Conservation (phyloP, 2,888 invertebrate species). For the Peribatodes rhomboidaria region DNA sequence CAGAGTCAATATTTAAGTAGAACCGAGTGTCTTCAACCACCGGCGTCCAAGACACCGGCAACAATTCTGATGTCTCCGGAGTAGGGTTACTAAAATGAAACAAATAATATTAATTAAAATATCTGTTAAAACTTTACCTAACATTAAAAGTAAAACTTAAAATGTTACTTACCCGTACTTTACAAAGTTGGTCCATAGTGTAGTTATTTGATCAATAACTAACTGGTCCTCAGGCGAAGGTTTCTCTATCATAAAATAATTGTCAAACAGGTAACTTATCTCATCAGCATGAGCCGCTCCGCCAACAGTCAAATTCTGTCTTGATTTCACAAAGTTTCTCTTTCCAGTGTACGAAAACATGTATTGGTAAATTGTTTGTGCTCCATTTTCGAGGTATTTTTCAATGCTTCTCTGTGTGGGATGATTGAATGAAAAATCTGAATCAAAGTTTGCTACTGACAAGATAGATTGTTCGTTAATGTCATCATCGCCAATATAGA, state of each 20-base stretch:
- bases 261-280: constrained; percentile 61
- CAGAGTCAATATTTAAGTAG: constrained; percentile 53
- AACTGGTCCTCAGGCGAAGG: constrained; percentile 55
- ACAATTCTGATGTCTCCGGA: constrained; percentile 52
- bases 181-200: constrained; percentile 64
- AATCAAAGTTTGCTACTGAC: constrained; percentile 54
- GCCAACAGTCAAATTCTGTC: constrained; percentile 50
- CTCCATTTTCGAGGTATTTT: constrained; percentile 56
- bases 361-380: constrained; percentile 58
- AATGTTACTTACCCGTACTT: constrained; percentile 58
- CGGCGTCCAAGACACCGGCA: constrained; percentile 56
- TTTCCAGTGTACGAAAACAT: constrained; percentile 65
- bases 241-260: constrained; percentile 48
- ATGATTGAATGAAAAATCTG: constrained; percentile 58
- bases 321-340: constrained; percentile 59
- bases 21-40: constrained; percentile 45
- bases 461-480: constrained; percentile 46
- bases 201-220: constrained; percentile 59
- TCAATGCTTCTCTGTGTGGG: constrained; percentile 55
- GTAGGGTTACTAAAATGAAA: constrained; percentile 57
- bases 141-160: neutral
- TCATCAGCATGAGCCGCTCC: constrained; percentile 62
- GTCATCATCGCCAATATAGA: constrained; percentile 65
- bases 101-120: constrained; percentile 3
- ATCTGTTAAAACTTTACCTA: neutral